These are phyloP conservation scores for Orthosia gracilis DNA, from an alignment of 2,888 invertebrate genomes.

Conservation along the genomic window DNA sequence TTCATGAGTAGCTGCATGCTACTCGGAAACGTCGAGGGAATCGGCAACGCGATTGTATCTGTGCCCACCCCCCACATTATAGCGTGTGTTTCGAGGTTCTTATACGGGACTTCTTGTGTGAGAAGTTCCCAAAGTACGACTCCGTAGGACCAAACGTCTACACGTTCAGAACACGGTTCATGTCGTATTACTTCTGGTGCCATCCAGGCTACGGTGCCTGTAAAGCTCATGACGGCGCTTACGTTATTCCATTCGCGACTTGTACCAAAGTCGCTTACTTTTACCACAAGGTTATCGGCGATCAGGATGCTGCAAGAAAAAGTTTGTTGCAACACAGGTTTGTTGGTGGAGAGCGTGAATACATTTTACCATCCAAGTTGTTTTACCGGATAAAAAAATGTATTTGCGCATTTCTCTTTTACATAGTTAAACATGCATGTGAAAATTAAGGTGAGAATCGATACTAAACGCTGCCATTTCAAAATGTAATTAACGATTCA, in stretches of 20 bases:
- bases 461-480: not conserved
- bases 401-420: not conserved
- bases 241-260: conserved; percentile 98
- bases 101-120: conserved; percentile 93
- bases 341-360: not conserved
- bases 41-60: conserved; percentile 97
- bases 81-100: conserved; percentile 96
- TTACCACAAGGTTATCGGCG: conserved; percentile 95
- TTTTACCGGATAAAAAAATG: not conserved
- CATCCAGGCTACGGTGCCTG: conserved; percentile 99
- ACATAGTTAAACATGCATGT: not conserved
- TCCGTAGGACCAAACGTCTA: conserved; percentile 99
- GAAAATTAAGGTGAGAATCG: not conserved
- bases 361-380: not conserved
- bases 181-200: conserved; percentile 99
- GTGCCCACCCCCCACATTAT: conserved; percentile 99
- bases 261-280: conserved; percentile 99
- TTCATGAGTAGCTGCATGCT: conserved; percentile 96
- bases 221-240: conserved; percentile 99
- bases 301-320: conserved; percentile 94
- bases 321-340: not conserved
- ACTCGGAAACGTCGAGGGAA: conserved; percentile 97
- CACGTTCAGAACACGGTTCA: conserved; percentile 99
- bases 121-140: conserved; percentile 99
- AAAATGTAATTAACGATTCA: not conserved